Evolutionary conservation across 2,888 invertebrate genomes (phyloP), one percentile per base, ranked within the genome.

Genomic region (Linnaemya vulpina): DNA sequence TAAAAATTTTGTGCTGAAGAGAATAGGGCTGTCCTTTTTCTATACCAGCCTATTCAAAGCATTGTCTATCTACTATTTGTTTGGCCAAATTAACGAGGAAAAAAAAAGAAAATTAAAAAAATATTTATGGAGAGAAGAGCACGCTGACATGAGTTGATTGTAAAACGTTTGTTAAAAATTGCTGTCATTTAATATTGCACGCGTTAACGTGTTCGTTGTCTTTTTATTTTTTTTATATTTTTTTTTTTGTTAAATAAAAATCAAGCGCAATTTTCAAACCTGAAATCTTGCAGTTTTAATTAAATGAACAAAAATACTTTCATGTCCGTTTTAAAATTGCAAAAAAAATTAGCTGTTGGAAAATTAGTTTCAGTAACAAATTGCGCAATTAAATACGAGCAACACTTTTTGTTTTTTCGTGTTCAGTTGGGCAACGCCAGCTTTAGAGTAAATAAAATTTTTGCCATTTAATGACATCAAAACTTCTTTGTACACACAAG

Each of bases 81-180:
- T 35, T 22, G 53, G 17, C 1, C 15, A 35, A 17, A 38, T 17
- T 17, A 17, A 60, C n/a, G n/a, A n/a, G n/a, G 17, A 11, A 60
- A n/a, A 60, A 1, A 15, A 20, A 62, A 9, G 40, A 40, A 62
- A 22, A 30, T 30, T 30, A 30, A 30, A 5, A n/a, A n/a, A n/a
- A n/a, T n/a, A n/a, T n/a, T n/a, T n/a, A n/a, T 30, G 5, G 30
- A 30, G 30, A 30, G 5, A 3, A 30, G 30, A 30, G 13, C 49
- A 35, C 35, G 30, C 30, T 22, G n/a, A 38, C 20, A 10, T 49
- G n/a, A 17, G n/a, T 55, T 55, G 13, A 60, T 46, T 49, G 58
- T n/a, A 49, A 68, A 68, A 60, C 46, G 58, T 67, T 76, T 49
- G 22, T 2, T 43, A 40, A 78, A 53, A 70, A 70, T 53, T 20